Percentiles rank a stretch among this genome's conserved stretches.
Evolutionary conservation across 2,888 invertebrate genomes (phyloP).

Genomic region (Plemyria rubiginata): DNA sequence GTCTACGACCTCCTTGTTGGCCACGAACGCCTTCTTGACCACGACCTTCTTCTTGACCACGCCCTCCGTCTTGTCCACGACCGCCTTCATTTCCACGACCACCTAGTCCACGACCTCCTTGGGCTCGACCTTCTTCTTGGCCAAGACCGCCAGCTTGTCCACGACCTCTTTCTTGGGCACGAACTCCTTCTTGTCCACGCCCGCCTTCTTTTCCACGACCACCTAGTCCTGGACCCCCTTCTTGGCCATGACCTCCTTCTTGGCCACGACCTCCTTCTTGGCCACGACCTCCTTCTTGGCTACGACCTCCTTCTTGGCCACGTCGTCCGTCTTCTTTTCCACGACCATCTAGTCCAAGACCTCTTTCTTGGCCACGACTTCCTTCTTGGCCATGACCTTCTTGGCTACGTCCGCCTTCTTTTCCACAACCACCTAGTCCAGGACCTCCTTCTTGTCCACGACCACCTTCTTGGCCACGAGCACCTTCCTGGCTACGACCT

Average conservation of each 20-base stretch:
- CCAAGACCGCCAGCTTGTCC: constrained; percentile 1
- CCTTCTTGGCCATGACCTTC: background rate
- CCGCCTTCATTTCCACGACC: background rate
- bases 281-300: no score
- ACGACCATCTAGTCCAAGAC: constrained; percentile 2
- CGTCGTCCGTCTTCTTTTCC: background rate
- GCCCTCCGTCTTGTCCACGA: background rate
- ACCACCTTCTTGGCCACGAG: background rate
- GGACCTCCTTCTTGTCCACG: background rate
- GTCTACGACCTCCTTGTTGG: constrained; percentile 2
- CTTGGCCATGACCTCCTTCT: background rate
- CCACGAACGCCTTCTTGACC: background rate
- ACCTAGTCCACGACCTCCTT: background rate
- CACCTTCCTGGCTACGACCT: no score
- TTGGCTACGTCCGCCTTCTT: background rate
- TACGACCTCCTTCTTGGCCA: background rate
- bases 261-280: background rate
- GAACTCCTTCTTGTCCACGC: constrained; percentile 1
- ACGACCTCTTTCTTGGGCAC: background rate
- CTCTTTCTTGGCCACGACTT: background rate
- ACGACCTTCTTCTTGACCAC: background rate
- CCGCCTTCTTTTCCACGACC: background rate
- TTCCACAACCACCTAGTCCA: background rate
- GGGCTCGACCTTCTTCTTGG: background rate
- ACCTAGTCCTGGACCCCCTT: background rate